A percentile compares a stretch with the other conserved stretches of the same genome.
Evolutionary conservation across 2,113 vertebrate genomes (phyloP).

Genomic region (Alces alces): DNA sequence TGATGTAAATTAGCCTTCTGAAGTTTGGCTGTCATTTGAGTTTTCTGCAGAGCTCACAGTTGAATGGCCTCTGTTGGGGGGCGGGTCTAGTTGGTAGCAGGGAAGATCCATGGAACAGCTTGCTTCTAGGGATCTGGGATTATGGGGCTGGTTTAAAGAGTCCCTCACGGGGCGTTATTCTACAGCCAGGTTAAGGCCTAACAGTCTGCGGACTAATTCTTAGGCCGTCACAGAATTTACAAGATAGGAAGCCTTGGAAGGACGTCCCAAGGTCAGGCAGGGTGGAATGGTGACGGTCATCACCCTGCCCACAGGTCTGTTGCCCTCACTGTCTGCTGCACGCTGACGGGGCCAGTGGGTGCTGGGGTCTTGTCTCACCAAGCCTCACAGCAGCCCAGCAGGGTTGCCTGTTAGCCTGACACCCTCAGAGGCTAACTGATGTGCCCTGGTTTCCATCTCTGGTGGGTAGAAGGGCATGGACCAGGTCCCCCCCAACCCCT

Average conservation of each 20-base stretch:
- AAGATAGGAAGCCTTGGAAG: background rate
- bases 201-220: background rate
- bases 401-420: no score
- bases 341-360: accelerated
- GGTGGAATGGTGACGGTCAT: accelerated
- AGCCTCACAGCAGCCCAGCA: no score
- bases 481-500: accelerated
- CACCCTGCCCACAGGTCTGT: accelerated
- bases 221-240: background rate
- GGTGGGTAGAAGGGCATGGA: no score
- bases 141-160: background rate
- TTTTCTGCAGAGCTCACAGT: background rate
- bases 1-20: background rate
- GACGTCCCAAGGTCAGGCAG: accelerated
- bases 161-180: accelerated
- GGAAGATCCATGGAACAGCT: background rate
- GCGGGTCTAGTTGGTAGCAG: background rate
- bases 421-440: accelerated
- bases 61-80: background rate
- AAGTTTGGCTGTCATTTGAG: background rate
- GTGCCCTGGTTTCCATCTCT: no score
- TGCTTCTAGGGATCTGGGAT: background rate
- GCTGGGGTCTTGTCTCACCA: background rate
- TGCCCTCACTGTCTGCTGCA: accelerated
- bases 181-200: background rate